These are phyloP conservation scores for Phaethornis superciliosus DNA, from an alignment of 2,113 vertebrate species.

Conservation along the genomic window DNA sequence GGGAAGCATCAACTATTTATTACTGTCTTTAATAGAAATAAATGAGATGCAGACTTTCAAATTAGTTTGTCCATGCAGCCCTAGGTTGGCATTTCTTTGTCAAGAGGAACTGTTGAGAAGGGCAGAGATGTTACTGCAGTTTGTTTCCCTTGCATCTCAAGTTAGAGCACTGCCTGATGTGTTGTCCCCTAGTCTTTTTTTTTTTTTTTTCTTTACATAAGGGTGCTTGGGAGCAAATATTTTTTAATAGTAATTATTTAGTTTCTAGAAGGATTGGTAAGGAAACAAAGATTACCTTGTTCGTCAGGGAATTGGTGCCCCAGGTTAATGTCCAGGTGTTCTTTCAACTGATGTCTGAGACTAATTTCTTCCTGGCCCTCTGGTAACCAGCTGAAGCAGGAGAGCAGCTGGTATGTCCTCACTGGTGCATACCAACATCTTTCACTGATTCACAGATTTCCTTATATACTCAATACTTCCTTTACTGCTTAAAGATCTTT, in stretches of 20 bases:
- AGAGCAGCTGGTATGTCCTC: slow-evolving; percentile 77
- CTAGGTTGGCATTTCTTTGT: not conserved
- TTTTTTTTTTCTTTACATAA: not conserved
- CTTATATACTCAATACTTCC: slow-evolving; percentile 75
- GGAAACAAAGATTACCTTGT: slow-evolving; percentile 83
- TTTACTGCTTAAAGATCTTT: slow-evolving; percentile 58
- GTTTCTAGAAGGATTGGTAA: slow-evolving; percentile 72
- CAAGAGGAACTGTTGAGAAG: not conserved
- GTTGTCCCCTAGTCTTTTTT: not conserved
- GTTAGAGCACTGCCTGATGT: not conserved
- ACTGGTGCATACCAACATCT: slow-evolving; percentile 79
- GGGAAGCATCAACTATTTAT: not conserved
- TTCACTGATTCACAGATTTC: slow-evolving; percentile 79
- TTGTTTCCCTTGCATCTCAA: not conserved
- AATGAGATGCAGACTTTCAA: not conserved
- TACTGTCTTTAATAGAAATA: not conserved
- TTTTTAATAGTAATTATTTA: slow-evolving; percentile 37
- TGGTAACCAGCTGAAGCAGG: slow-evolving; percentile 77
- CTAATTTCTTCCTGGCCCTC: slow-evolving; percentile 84
- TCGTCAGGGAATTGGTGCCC: slow-evolving; percentile 74
- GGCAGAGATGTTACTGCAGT: not conserved
- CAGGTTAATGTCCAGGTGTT: slow-evolving; percentile 81
- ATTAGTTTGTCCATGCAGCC: not conserved
- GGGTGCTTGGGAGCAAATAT: slow-evolving; percentile 41
- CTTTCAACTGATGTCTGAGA: slow-evolving; percentile 80